These are phyloP conservation scores for Orthonychiurus folsomi DNA, from an alignment of 2,888 invertebrate genomes.

Conservation along the genomic window DNA sequence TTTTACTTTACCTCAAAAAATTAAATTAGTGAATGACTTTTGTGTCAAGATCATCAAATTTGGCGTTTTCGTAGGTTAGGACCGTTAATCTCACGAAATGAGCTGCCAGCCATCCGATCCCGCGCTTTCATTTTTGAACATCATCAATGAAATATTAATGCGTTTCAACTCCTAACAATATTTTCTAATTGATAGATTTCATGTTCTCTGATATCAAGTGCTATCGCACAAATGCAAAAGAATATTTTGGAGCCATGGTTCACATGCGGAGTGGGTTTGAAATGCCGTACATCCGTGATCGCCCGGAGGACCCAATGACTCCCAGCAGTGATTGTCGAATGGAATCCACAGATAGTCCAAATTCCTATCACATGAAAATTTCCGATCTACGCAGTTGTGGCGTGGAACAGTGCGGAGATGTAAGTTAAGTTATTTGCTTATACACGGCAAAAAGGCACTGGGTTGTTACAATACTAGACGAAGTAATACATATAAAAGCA, in stretches of 20 bases:
- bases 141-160: neutral
- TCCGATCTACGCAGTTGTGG: slow-evolving; percentile 37
- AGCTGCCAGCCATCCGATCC: too few species aligned
- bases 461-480: too few species aligned
- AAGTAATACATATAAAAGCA: too few species aligned
- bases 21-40: too few species aligned
- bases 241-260: slow-evolving; percentile 38
- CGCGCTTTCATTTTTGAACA: too few species aligned
- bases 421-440: too few species aligned
- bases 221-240: slow-evolving; percentile 29
- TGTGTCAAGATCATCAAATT: too few species aligned
- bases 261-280: slow-evolving; percentile 37
- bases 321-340: slow-evolving; percentile 33
- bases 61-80: too few species aligned
- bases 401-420: slow-evolving; percentile 37
- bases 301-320: slow-evolving; percentile 36
- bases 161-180: neutral
- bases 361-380: slow-evolving; percentile 25
- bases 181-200: slow-evolving; percentile 28
- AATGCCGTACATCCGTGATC: slow-evolving; percentile 36
- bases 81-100: too few species aligned
- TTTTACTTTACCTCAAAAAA: too few species aligned
- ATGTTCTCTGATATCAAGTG: slow-evolving; percentile 39
- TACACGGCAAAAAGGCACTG: too few species aligned
- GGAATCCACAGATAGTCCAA: slow-evolving; percentile 16